Conservation (phyloP, 2,113 vertebrate species). For the Ancistrus triradiatus region DNA sequence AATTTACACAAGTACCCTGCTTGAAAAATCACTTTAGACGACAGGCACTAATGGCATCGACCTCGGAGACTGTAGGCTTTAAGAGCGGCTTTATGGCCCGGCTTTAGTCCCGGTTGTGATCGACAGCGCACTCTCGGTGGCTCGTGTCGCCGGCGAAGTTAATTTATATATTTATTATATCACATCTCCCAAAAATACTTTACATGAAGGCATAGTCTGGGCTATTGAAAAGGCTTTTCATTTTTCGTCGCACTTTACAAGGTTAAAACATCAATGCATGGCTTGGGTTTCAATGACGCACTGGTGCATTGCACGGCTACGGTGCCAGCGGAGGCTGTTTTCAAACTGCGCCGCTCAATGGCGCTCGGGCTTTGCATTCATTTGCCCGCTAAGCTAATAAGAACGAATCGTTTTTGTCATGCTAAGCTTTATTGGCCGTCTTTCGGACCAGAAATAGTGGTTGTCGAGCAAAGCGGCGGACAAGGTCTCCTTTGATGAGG, state of each 20-base stretch:
- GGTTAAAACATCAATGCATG: constrained; percentile 84
- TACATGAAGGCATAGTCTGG: constrained; percentile 37
- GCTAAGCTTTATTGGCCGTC: constrained; percentile 99
- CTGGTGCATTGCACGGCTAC: constrained; percentile 81
- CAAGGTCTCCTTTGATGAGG: constrained; percentile 99
- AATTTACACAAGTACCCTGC: constrained; percentile 75
- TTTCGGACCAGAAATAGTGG: constrained; percentile 96
- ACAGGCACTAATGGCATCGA: constrained; percentile 67
- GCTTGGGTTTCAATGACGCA: constrained; percentile 81
- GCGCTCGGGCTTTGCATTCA: constrained; percentile 93
- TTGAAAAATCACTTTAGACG: constrained; percentile 72
- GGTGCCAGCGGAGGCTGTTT: constrained; percentile 84
- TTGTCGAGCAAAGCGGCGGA: constrained; percentile 95
- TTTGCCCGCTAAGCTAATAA: constrained; percentile 99
- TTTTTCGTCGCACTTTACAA: constrained; percentile 71
- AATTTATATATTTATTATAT: constrained; percentile 70
- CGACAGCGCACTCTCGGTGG: constrained; percentile 48
- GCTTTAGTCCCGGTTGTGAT: constrained; percentile 57
- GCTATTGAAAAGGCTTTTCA: constrained; percentile 19
- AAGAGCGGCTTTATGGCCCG: constrained; percentile 52
- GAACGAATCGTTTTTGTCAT: constrained; percentile 97
- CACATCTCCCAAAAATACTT: constrained; percentile 52
- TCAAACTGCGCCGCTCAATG: constrained; percentile 90
- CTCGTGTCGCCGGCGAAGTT: constrained; percentile 49
- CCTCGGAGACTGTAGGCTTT: constrained; percentile 71